Base-by-base conservation (phyloP, 2,113 vertebrate species). In the Crotalus tigris region DNA sequence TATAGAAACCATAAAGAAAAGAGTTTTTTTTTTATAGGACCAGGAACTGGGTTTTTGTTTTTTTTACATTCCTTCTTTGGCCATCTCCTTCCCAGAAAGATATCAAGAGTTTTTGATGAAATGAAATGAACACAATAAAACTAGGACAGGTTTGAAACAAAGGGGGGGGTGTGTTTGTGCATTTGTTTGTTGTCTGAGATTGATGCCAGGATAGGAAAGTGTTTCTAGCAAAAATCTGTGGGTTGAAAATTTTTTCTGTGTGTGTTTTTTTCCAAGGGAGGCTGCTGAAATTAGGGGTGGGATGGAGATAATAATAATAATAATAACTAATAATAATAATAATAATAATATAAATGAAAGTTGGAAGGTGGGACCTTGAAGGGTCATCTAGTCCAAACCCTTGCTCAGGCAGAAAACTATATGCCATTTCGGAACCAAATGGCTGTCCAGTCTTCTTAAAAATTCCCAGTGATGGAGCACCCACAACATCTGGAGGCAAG, bases 1-100 rank as follows among this genome's bases (percentile, higher is more conserved):
- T 95, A 96, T 91, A 93, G 94, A 93, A 93, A 92, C 87, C 46
- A 6, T 97, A 95, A 95, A 93, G 93, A 90, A 95, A 92, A 93
- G 93, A 23, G n/a, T n/a, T 92, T 95, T 55, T 92, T 92, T 94
- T 92, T 94, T 95, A 51, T 0, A 93, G 93, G 90, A 87, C 93
- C 23, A 24, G n/a, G 57, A 53, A 54, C 8, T 3, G 5, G 69
- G 1, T 51, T 8, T 49, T 49, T 7, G 9, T 51, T 8, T 51
- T 88, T 13, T 64, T 69, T 46, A 33, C 58, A 23, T 57, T 57
- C 23, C 10, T 15, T 29, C 29, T 7, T 17, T 46, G 54, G 19
- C 54, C 91, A 86, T 93, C 86, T 0, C 89, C 23, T 46, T 61
- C 92, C 54, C n/a, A 44, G 92, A 94, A 96, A 95, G 61, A 87